Percentiles rank a stretch among this genome's conserved stretches.
Evolutionary conservation across 2,113 vertebrate species (phyloP).

Genomic region (Zosterops pallidus): DNA sequence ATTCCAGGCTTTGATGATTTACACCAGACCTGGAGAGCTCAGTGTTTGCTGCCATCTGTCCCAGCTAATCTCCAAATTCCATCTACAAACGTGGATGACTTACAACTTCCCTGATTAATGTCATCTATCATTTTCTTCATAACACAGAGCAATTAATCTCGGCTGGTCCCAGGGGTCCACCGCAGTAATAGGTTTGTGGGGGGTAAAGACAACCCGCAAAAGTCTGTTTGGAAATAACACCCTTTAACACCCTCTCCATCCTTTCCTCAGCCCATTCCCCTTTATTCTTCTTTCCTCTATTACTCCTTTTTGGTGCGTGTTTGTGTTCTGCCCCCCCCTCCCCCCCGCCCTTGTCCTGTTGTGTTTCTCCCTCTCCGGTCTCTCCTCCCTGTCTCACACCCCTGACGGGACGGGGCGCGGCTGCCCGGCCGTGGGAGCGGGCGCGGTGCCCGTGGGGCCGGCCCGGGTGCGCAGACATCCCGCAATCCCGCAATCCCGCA

Average conservation of each 20-base stretch:
- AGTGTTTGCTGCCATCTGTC: constrained; percentile 36
- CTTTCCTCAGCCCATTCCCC: fast-evolving
- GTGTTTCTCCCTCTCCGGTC: too few species aligned
- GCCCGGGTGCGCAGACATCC: too few species aligned
- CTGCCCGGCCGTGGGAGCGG: background rate
- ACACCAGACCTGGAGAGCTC: background rate
- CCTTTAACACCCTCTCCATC: too few species aligned
- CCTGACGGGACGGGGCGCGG: background rate
- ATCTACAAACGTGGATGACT: constrained; percentile 8
- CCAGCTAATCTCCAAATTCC: constrained; percentile 34
- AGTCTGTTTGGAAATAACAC: background rate
- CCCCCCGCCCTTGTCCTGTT: fast-evolving
- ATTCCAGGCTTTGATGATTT: constrained; percentile 20
- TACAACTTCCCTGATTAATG: constrained; percentile 42
- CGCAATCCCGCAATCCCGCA: fast-evolving
- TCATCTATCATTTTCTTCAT: constrained; percentile 38
- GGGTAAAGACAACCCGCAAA: background rate
- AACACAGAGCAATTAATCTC: constrained; percentile 33
- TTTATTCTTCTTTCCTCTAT: background rate
- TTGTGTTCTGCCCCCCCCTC: too few species aligned
- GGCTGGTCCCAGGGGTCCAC: background rate
- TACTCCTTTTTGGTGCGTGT: background rate
- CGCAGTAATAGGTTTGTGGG: background rate
- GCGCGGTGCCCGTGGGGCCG: background rate
- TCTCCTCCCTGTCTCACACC: background rate